Base-by-base conservation (phyloP, 1,140 invertebrate species). In the Saccostrea echinata region DNA sequence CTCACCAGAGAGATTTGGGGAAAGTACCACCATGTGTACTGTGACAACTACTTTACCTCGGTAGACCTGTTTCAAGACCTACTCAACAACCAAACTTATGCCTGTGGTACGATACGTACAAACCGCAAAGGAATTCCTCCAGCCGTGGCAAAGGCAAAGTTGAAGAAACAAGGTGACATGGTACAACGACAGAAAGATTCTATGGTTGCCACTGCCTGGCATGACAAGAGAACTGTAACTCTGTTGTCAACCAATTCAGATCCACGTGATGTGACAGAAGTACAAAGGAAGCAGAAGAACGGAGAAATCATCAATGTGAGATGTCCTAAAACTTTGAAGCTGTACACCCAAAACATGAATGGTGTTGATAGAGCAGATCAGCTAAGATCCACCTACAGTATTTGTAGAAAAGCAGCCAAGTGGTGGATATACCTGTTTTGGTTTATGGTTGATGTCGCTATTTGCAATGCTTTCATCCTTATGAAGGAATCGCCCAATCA, bases 281-380 rank as follows among this genome's bases (percentile, higher is more conserved):
- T 61, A 9, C 18, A 86, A 18, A 55, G 87, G 30, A 85, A 61
- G 61, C 61, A 86, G n/a, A 90, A 90, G 51, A 87, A 88, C 80
- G 89, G 87, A 11, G 84, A 84, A 4, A 24, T 76, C 0, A 24
- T 21, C 8, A 43, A 80, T 53, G 16, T 90, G 9, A 30, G 53
- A 8, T 71, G 55, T 64, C 57, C 89, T n/a, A 27, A 57, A n/a
- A n/a, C n/a, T n/a, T n/a, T n/a, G n/a, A 52, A 11, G 9, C 35
- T 35, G 64, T 90, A 86, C 43, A 71, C 8, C 51, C 12, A 86
- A 24, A 82, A 86, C 68, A 90, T 90, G 89, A 76, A 76, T 57
- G 89, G 89, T 11, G 55, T 88, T 52, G 89, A 88, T 68, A 84
- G 35, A 53, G 18, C 64, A 16, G 89, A 90, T 76, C 87, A 88